phyloP scores from a whole-genome alignment of 2,797 vertebrate species.

The Gallinago stenura region DNA sequence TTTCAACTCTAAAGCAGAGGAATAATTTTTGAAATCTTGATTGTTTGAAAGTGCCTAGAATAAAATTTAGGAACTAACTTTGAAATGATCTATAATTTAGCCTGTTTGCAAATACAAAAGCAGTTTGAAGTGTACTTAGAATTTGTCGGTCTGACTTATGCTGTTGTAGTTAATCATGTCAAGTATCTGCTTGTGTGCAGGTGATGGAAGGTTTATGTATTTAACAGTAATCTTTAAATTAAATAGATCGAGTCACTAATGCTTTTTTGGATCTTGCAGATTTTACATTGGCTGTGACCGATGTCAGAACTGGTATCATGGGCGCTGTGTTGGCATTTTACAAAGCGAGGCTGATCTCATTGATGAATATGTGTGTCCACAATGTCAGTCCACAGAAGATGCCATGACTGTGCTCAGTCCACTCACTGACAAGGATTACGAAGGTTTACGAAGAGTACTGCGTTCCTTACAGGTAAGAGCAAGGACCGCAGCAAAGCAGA shows the following conservation, averaged over 20 bases:
- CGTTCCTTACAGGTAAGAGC: slow-evolving; percentile 92
- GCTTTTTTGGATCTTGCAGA: slow-evolving; percentile 80
- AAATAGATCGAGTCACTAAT: not conserved
- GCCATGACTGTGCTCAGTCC: slow-evolving; percentile 98
- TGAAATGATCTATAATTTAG: not conserved
- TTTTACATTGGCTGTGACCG: slow-evolving; percentile 99
- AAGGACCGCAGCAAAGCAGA: not conserved
- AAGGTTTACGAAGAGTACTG: slow-evolving; percentile 93
- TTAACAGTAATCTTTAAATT: not conserved
- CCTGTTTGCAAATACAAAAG: slow-evolving; percentile 51
- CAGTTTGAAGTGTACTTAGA: not conserved
- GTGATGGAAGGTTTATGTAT: slow-evolving; percentile 4
- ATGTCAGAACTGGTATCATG: slow-evolving; percentile 99
- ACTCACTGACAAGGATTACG: slow-evolving; percentile 95
- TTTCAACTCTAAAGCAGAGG: slow-evolving; percentile 65
- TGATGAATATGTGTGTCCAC: slow-evolving; percentile 96
- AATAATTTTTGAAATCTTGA: slow-evolving; percentile 30
- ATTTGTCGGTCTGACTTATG: not conserved
- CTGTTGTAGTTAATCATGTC: not conserved
- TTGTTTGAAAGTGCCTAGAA: slow-evolving; percentile 15
- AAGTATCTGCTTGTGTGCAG: slow-evolving; percentile 48
- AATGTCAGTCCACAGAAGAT: slow-evolving; percentile 98
- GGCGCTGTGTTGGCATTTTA: slow-evolving; percentile 96
- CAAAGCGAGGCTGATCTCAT: slow-evolving; percentile 98
- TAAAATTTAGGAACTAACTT: slow-evolving; percentile 23